Evolutionary conservation across 2,888 invertebrate species (phyloP), one percentile per base, ranked within the genome.

Genomic region (Teleogryllus oceanicus): DNA sequence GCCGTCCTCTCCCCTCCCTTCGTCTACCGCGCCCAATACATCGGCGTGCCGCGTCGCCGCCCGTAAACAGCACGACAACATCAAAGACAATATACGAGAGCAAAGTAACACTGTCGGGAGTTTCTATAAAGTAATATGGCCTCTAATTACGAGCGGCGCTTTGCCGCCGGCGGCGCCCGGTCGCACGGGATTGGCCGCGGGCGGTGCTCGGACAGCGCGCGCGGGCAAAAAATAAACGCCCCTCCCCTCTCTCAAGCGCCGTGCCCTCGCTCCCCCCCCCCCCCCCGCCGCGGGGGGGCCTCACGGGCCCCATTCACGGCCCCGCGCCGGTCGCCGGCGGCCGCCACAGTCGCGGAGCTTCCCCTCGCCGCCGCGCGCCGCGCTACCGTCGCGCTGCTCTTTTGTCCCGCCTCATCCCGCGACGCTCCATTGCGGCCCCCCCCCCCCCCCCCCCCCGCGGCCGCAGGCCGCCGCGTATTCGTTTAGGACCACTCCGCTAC

Each of bases 31-130:
- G 62, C 62, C n/a, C 62, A 0, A 62, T 12, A 62, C 13, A 62
- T 16, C 62, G 62, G 62, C n/a, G n/a, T 8, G 37, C 37, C 37
- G 37, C 37, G 62, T n/a, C 62, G 16, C 62, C 13, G 16, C 62
- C 62, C 62, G 62, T 12, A 62, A 62, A 62, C n/a, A 62, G n/a
- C 62, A 62, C 62, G 62, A 37, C 62, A n/a, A 62, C 62, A 62
- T 62, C n/a, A 62, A 62, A 62, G 62, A 62, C 62, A 62, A 62
- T 62, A 62, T 62, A 62, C 62, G 62, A 62, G 62, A 62, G 62
- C n/a, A 12, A 62, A 62, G 62, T 62, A 62, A 62, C 62, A 62
- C 62, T 62, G 62, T 62, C 16, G 62, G 62, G 62, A 62, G 62
- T 62, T 62, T 11, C 62, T 62, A 62, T 62, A n/a, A n/a, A 62